These are phyloP conservation scores for Pseudomyrmex cubaensis DNA, from an alignment of 1,140 invertebrate species.

Conservation along the genomic window DNA sequence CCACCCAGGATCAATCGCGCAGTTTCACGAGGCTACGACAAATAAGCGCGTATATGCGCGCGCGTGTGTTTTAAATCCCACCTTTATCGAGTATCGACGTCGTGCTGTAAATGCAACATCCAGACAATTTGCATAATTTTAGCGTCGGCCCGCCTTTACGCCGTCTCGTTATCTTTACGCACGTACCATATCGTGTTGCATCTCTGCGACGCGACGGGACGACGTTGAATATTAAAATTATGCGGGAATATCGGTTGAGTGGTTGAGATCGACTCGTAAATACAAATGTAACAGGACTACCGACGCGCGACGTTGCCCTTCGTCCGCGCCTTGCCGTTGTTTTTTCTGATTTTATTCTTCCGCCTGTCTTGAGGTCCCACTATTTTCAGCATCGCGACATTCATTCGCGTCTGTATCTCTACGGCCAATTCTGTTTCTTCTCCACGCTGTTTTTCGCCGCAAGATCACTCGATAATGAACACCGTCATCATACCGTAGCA, in stretches of 20 bases:
- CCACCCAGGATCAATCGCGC: conserved; percentile 41
- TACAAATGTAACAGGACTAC: conserved; percentile 38
- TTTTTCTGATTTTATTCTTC: neutral
- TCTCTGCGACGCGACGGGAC: conserved; percentile 10
- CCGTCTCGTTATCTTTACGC: conserved; percentile 52
- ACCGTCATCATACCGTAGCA: conserved; percentile 26
- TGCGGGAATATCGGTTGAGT: neutral
- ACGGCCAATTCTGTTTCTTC: conserved; percentile 23
- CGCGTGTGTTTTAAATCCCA: conserved; percentile 33
- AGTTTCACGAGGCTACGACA: conserved; percentile 26
- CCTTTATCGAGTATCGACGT: conserved; percentile 44
- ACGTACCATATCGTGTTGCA: conserved; percentile 31
- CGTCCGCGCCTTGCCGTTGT: neutral
- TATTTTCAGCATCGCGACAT: conserved; percentile 36
- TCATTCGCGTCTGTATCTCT: conserved; percentile 35
- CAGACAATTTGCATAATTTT: conserved; percentile 49
- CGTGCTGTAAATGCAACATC: conserved; percentile 4
- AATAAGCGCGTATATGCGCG: conserved; percentile 18
- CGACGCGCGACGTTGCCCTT: conserved; percentile 10
- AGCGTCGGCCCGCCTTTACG: conserved; percentile 17
- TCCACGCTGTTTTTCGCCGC: conserved; percentile 3
- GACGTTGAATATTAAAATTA: conserved; percentile 45
- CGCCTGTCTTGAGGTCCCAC: neutral
- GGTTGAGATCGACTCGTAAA: conserved; percentile 26
- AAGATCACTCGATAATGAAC: conserved; percentile 34